Conservation (phyloP, 2,888 invertebrate genomes). For the Diarsia brunnea region DNA sequence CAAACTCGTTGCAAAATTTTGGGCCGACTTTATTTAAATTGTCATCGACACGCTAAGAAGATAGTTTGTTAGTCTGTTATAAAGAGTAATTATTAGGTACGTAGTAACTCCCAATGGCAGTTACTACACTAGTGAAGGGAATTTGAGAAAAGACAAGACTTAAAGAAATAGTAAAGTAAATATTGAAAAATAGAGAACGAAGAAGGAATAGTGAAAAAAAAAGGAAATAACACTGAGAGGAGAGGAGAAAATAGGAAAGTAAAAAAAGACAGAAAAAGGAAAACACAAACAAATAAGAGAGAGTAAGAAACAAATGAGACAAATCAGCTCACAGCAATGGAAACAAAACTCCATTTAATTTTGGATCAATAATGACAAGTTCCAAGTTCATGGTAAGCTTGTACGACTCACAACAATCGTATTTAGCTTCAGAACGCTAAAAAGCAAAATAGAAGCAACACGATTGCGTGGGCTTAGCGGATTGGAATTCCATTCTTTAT, state of each 20-base stretch:
- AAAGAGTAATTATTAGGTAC: neutral
- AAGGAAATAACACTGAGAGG: neutral
- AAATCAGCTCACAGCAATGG: neutral
- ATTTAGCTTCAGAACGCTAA: conserved; percentile 69
- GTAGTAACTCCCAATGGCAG: neutral
- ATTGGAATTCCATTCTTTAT: conserved; percentile 79
- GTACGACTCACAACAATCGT: conserved; percentile 54
- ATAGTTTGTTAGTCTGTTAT: neutral
- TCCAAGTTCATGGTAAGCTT: conserved; percentile 53
- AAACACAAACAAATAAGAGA: neutral
- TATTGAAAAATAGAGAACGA: neutral
- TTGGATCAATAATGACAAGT: conserved; percentile 34
- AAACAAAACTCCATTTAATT: conserved; percentile 5
- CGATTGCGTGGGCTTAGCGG: conserved; percentile 77
- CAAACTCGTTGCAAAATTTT: no score
- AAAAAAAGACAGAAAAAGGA: neutral
- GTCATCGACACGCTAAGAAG: no score
- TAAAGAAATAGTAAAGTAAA: neutral
- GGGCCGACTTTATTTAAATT: no score
- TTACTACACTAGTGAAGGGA: neutral
- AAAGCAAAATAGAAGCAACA: conserved; percentile 76
- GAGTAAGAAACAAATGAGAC: neutral
- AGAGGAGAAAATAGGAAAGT: neutral
- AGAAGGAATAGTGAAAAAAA: neutral
- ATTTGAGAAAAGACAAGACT: neutral